Base-by-base conservation (phyloP, 1,140 invertebrate genomes). In the Zaprionus taronus region DNA sequence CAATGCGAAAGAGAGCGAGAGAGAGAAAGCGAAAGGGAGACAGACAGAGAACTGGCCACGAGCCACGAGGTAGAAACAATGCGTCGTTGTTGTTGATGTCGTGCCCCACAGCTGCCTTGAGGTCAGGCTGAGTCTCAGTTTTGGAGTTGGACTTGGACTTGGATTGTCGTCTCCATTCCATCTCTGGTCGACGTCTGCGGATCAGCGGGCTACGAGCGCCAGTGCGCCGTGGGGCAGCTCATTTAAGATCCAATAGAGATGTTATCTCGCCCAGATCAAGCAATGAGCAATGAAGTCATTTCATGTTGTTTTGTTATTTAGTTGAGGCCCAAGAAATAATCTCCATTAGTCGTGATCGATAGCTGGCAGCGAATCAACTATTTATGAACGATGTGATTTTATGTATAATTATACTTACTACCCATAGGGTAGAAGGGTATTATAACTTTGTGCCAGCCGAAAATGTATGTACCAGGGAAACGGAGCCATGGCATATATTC, bases 261-360 rank as follows among this genome's bases (percentile, higher is more conserved):
- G 63, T 72, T 79, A 79, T 85, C 79, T 36, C 6, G 15, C 6
- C 60, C 56, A 72, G 57, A 74, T 41, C 36, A 61, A 24, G 51
- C 66, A 81, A 81, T 85, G 47, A 12, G 51, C 66, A 81, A 85
- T 84, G 56, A 84, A 84, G 79, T 81, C 82, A 81, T 81, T 84
- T 75, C 26, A 68, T 55, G 65, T 80, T 24, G 36, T 51, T 62
- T 34, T n/a, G 28, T 28, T 44, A 60, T 20, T 28, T 61, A 24
- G 7, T 22, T 51, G 4, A n/a, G 15, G 15, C 15, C 14, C 4
- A 41, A 14, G 47, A 51, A 20, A 51, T 17, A 47, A 47, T 47
- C 47, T 20, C 6, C 20, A 22, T 22, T 11, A 24, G 47, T 24
- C 20, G 17, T 24, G 20, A 51, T 24, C 47, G n/a, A 47, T 17